phyloP scores from a whole-genome alignment of 2,113 vertebrate genomes.

The Thryonomys swinderianus region DNA sequence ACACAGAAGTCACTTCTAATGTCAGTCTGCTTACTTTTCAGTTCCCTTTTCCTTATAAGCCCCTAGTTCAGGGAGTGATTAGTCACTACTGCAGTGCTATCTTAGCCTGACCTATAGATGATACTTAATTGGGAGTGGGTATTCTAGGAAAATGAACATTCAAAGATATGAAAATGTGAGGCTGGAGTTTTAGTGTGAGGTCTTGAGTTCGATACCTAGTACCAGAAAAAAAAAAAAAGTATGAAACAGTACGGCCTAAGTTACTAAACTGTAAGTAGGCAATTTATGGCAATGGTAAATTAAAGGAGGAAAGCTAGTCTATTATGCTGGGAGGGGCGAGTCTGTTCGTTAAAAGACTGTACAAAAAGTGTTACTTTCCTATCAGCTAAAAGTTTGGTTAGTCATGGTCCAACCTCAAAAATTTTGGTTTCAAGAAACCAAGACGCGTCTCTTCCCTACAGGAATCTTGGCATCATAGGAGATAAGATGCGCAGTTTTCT shows the following conservation, averaged over 20 bases:
- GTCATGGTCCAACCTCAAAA: not conserved
- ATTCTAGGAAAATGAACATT: not conserved
- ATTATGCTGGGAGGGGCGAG: not conserved
- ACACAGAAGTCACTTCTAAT: not conserved
- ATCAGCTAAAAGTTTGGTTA: slow-evolving; percentile 36
- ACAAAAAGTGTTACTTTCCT: not conserved
- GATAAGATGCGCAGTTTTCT: too few species aligned
- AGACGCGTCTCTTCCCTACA: not conserved
- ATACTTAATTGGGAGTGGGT: not conserved
- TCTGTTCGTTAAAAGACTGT: not conserved
- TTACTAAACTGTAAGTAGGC: not conserved
- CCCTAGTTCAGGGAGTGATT: not conserved
- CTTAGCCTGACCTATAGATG: not conserved
- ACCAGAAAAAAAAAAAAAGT: not conserved
- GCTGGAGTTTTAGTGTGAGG: too few species aligned
- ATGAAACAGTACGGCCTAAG: not conserved
- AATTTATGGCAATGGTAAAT: not conserved
- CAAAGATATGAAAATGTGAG: too few species aligned
- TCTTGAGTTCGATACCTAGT: too few species aligned
- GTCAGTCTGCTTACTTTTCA: not conserved
- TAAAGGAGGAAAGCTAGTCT: slow-evolving; percentile 33
- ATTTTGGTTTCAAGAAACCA: not conserved
- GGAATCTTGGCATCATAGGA: not conserved
- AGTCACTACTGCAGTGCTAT: not conserved
- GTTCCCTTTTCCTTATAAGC: not conserved